Percentiles rank a stretch among this genome's conserved stretches.
Conservation (phyloP, 2,797 vertebrate genomes). For the Danio tinwini region DNA sequence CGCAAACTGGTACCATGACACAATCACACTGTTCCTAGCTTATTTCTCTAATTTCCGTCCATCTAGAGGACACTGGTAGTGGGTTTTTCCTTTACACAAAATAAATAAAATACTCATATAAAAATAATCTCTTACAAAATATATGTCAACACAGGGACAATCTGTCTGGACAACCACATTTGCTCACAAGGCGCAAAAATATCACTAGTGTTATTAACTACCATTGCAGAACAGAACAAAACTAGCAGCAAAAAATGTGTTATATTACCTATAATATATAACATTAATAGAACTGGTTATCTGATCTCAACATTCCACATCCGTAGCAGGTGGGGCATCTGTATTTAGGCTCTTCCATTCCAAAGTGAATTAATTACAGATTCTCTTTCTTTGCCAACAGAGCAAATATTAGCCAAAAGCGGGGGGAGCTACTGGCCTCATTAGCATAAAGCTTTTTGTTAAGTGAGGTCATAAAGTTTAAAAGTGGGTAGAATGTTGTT, state of each 20-base stretch:
- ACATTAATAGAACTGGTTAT: conserved; percentile 72
- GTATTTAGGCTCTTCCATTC: conserved; percentile 57
- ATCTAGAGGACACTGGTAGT: conserved; percentile 64
- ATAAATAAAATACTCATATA: conserved; percentile 97
- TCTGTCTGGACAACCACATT: conserved; percentile 78
- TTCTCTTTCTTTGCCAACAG: conserved; percentile 46
- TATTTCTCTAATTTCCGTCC: conserved; percentile 62
- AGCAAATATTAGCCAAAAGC: conserved; percentile 48
- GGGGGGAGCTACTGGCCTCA: conserved; percentile 37
- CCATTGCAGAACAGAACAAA: conserved; percentile 73
- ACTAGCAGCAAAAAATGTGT: conserved; percentile 89
- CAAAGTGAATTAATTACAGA: conserved; percentile 57
- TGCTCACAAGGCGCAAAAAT: conserved; percentile 61
- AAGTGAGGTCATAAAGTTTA: conserved; percentile 47
- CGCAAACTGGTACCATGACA: conserved; percentile 64
- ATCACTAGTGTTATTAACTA: conserved; percentile 53
- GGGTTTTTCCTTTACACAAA: conserved; percentile 81
- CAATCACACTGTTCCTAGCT: conserved; percentile 66
- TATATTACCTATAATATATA: conserved; percentile 70
- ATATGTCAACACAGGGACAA: conserved; percentile 83
- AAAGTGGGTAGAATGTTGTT: conserved; percentile 21
- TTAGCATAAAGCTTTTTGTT: conserved; percentile 55
- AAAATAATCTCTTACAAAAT: conserved; percentile 99
- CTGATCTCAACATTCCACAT: conserved; percentile 73
- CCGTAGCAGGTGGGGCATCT: conserved; percentile 78